phyloP scores from a whole-genome alignment of 1,140 invertebrate genomes.

The Manduca sexta region DNA sequence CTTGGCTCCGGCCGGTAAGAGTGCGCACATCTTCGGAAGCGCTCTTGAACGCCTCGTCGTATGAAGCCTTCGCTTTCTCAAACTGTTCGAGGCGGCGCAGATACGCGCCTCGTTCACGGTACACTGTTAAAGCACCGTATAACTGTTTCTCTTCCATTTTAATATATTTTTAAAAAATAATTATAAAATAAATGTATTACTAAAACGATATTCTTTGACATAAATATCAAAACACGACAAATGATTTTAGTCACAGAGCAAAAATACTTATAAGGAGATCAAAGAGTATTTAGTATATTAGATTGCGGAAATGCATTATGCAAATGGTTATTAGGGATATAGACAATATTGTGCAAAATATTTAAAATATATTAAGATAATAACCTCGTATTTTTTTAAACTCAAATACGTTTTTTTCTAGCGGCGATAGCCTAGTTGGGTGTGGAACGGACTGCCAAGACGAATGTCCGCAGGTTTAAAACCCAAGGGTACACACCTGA shows the following conservation, averaged over 20 bases:
- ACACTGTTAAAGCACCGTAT: constrained; percentile 69
- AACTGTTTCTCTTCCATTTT: constrained; percentile 65
- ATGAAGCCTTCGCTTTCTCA: constrained; percentile 63
- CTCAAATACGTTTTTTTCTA: too few relatives aligned
- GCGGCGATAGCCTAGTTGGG: too few relatives aligned
- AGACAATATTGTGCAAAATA: too few relatives aligned
- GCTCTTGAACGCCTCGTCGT: constrained; percentile 66
- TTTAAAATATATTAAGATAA: too few relatives aligned
- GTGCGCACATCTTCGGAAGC: constrained; percentile 66
- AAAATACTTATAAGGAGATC: too few relatives aligned
- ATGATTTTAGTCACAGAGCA: not conserved
- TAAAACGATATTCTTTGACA: not conserved
- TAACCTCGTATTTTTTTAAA: too few relatives aligned
- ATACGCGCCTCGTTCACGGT: constrained; percentile 70
- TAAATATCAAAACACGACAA: not conserved
- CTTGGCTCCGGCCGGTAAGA: constrained; percentile 64
- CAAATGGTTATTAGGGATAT: too few relatives aligned
- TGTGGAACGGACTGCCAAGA: too few relatives aligned
- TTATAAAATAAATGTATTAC: not conserved
- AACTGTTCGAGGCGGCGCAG: constrained; percentile 68
- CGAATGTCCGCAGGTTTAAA: too few relatives aligned
- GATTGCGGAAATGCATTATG: too few relatives aligned
- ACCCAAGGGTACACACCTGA: too few relatives aligned
- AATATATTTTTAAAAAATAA: not conserved
- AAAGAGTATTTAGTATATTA: too few relatives aligned